Evolutionary conservation across 2,797 vertebrate species (phyloP), one percentile per base, ranked within the genome.

Genomic region (Sus cebifrons): DNA sequence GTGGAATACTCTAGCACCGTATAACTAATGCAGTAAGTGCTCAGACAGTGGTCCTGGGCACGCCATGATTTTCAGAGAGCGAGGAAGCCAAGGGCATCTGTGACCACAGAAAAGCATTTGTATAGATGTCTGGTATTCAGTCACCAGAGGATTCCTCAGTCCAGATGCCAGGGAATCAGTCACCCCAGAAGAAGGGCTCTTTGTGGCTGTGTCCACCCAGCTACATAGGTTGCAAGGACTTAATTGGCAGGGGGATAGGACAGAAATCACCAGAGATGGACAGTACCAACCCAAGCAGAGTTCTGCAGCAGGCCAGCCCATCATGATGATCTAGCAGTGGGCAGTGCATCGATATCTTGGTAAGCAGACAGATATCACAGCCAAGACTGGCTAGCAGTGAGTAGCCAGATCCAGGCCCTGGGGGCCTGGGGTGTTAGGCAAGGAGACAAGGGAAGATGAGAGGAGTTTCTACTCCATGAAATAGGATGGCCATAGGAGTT

Each of bases 381-480:
- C 36, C 44, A 92, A 74, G 32, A 67, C 0, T 62, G n/a, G 17
- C 56, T 65, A 62, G 71, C n/a, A 73, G 67, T 36, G 17, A 81
- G 23, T n/a, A 87, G 40, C 71, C 36, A 79, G 20, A 52, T 29
- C 85, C 27, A 75, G 52, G 58, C 12, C 16, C 29, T 12, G 10
- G 5, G 68, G 44, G 58, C 67, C 15, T 27, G 32, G 44, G 15
- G 13, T n/a, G 49, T 93, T 40, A 56, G 77, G 44, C 49, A 62
- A 94, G 23, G 20, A 86, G 60, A 82, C 29, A 67, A 67, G 29
- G 64, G 7, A 65, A 89, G 23, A 79, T 17, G 73, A 92, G 62
- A 83, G 8, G 77, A 60, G 95, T 83, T 94, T 82, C 65, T 82
- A 77, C 23, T 81, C 54, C 65, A 89, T 40, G 87, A 89, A 79